Percentiles rank a stretch among this genome's conserved stretches.
Evolutionary conservation across 2,888 invertebrate genomes (phyloP).

Genomic region (Tigriopus californicus): DNA sequence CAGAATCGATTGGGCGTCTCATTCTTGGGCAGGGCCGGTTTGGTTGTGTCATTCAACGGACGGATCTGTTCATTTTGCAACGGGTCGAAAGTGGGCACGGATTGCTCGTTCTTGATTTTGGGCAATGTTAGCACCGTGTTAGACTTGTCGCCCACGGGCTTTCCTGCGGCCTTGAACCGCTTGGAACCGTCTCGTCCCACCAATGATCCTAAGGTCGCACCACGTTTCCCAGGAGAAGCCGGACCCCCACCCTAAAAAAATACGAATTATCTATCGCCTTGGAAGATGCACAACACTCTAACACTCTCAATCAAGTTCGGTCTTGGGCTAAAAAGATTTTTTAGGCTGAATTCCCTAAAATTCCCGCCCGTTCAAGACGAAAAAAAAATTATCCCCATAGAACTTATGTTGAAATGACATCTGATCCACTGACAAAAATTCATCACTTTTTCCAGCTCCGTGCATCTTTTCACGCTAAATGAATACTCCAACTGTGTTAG

Average conservation of each 20-base stretch:
- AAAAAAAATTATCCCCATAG: no score
- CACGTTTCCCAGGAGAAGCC: constrained; percentile 7
- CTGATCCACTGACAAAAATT: no score
- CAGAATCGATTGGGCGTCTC: constrained; percentile 88
- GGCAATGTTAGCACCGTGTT: background rate
- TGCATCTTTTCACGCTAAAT: no score
- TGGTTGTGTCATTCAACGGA: constrained; percentile 43
- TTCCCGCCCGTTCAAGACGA: no score
- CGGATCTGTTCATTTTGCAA: constrained; percentile 22
- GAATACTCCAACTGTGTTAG: no score
- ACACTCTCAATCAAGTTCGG: no score
- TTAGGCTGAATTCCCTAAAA: no score
- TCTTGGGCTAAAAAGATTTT: no score
- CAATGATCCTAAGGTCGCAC: background rate
- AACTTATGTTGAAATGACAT: no score
- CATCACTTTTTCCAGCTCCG: no score
- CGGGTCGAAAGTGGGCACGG: constrained; percentile 1
- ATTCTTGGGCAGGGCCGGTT: constrained; percentile 57
- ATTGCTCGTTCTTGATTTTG: constrained; percentile 17
- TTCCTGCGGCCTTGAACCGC: constrained; percentile 2
- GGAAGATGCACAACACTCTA: no score
- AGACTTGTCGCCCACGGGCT: background rate
- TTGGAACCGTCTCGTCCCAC: background rate
- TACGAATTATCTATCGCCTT: no score
- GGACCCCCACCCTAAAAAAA: background rate